Base-by-base conservation (phyloP, 1,140 invertebrate species). In the Hyphantria cunea region DNA sequence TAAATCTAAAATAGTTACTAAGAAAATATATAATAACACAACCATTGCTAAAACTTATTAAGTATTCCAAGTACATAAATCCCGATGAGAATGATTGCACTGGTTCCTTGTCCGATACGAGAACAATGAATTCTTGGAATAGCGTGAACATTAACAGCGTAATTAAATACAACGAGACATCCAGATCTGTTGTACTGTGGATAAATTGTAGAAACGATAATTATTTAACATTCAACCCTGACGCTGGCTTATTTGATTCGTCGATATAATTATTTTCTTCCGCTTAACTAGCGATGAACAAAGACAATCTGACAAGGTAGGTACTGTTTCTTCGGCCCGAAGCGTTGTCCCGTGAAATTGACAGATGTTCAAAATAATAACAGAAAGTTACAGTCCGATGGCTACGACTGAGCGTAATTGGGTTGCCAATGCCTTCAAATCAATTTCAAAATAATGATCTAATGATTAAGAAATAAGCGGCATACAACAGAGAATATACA, bases 361-460 rank as follows among this genome's bases (percentile, higher is more conserved):
- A 72, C 73, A 76, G 73, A 76, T 70, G 70, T 70, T 64, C 64
- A 72, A 72, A 76, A 76, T 76, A 76, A 76, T 73, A 76, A 70
- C 73, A 68, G 62, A 70, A 69, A 64, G 68, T 70, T 45, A 67
- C 68, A 70, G 51, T 71, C 52, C 39, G 67, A 33, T 33, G 64
- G 47, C 47, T 64, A 54, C 47, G 51, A 41, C 45, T 49, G 51
- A 61, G 33, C 13, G 34, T 69, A 69, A 69, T 69, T 69, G 67
- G 67, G 52, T 65, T 54, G 49, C 31, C 51, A 45, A 64, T 64
- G 66, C 55, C 37, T 47, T 64, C 41, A 60, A 69, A 69, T 69
- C 62, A 65, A 69, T 65, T 64, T 68, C 41, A 8, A 33, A 58
- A 58, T 58, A 58, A 58, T 44, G 17, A 25, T 25, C 17, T 25